These are phyloP conservation scores for Drosophila kepulauana DNA, from an alignment of 1,140 invertebrate species.

Conservation along the genomic window DNA sequence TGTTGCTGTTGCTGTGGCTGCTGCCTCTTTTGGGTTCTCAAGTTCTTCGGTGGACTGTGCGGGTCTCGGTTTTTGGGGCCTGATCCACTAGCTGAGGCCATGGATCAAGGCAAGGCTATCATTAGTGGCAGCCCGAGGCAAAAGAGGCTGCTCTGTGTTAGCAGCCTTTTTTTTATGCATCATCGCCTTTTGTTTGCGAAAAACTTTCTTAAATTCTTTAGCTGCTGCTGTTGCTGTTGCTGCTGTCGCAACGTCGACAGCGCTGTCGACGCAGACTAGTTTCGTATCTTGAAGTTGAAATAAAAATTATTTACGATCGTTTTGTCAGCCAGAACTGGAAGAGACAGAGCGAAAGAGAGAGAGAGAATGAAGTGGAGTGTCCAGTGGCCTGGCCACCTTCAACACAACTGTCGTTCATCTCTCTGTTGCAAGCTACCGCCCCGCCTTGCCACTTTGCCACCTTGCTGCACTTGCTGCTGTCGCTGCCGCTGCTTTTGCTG, in stretches of 20 bases:
- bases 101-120: slow-evolving; percentile 67
- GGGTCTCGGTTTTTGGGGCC: slow-evolving; percentile 15
- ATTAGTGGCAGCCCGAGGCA: slow-evolving; percentile 64
- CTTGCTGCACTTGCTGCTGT: slow-evolving; percentile 17
- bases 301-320: slow-evolving; percentile 83
- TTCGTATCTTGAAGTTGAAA: slow-evolving; percentile 80
- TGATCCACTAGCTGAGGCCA: slow-evolving; percentile 44
- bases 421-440: slow-evolving; percentile 15
- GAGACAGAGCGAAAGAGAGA: slow-evolving; percentile 5
- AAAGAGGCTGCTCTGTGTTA: slow-evolving; percentile 27
- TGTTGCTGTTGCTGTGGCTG: neutral
- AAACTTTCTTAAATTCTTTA: slow-evolving; percentile 80
- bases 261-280: slow-evolving; percentile 68
- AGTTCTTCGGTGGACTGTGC: slow-evolving; percentile 1
- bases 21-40: neutral
- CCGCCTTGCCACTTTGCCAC: slow-evolving; percentile 32
- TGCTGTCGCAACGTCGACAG: slow-evolving; percentile 24
- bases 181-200: slow-evolving; percentile 76
- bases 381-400: slow-evolving; percentile 54
- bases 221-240: slow-evolving; percentile 30
- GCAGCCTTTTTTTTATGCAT: slow-evolving; percentile 56
- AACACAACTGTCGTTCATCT: slow-evolving; percentile 58
- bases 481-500: slow-evolving; percentile 44
- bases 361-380: slow-evolving; percentile 17
- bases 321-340: slow-evolving; percentile 78